These are phyloP conservation scores for Ceyx erithaca DNA, from an alignment of 2,797 vertebrate genomes.

Conservation along the genomic window DNA sequence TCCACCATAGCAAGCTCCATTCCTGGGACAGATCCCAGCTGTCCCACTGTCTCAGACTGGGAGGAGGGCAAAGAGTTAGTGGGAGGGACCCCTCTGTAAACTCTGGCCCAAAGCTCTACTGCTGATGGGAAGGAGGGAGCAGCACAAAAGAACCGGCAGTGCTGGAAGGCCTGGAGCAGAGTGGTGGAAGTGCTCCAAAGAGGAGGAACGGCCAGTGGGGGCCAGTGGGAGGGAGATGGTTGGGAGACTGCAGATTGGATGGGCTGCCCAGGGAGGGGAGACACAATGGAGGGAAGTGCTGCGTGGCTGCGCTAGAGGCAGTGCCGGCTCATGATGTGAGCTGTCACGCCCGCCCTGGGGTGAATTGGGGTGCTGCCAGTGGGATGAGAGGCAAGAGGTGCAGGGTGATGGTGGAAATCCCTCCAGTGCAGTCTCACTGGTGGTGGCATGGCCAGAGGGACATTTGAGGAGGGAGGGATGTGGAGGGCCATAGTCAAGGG, in stretches of 20 bases:
- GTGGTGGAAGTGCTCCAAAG: background rate
- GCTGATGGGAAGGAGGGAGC: background rate
- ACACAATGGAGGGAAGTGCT: conserved; percentile 59
- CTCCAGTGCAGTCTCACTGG: fast-evolving
- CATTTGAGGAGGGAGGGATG: background rate
- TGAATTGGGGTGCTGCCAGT: fast-evolving
- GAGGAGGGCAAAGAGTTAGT: background rate
- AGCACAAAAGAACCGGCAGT: fast-evolving
- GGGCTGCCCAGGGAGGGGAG: background rate
- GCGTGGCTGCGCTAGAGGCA: background rate
- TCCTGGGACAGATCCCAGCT: conserved; percentile 55
- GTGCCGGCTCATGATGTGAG: background rate
- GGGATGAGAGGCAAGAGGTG: fast-evolving
- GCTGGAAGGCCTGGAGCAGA: background rate
- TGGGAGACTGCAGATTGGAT: conserved; percentile 23
- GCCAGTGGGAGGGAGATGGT: conserved; percentile 27
- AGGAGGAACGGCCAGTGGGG: conserved; percentile 21
- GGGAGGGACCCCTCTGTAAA: conserved; percentile 23
- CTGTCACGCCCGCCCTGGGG: fast-evolving
- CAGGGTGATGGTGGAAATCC: background rate
- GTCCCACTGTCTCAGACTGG: background rate
- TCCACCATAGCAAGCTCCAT: background rate
- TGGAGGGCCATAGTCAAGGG: background rate
- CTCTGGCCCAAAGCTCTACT: background rate
- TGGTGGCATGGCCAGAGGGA: fast-evolving